phyloP scores from a whole-genome alignment of 1,140 invertebrate species.

The Platorchestia sp. region DNA sequence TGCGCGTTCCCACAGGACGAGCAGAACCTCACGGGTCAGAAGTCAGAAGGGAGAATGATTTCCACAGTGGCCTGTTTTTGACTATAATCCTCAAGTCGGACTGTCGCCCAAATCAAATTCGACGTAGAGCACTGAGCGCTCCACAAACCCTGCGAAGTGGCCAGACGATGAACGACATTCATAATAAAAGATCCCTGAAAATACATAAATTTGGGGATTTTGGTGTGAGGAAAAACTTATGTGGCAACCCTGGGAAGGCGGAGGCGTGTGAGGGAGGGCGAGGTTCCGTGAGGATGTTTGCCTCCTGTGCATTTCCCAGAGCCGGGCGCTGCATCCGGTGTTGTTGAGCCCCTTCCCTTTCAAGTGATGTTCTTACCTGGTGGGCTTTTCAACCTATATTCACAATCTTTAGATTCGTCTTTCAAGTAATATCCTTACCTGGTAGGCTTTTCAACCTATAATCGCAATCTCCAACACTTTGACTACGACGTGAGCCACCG shows the following conservation, averaged over 20 bases:
- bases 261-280: not conserved
- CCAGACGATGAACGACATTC: too few species aligned
- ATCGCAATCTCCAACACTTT: too few species aligned
- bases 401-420: not conserved
- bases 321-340: not conserved
- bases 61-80: too few species aligned
- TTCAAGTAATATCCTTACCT: not conserved
- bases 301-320: conserved; percentile 28
- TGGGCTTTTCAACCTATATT: not conserved
- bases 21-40: not conserved
- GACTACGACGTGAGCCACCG: too few species aligned
- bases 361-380: not conserved
- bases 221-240: too few species aligned
- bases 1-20: not conserved
- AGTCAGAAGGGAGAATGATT: not conserved
- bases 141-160: too few species aligned
- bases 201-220: too few species aligned
- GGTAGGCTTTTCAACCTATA: not conserved
- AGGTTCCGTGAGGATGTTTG: conserved; percentile 42
- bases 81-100: too few species aligned
- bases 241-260: too few species aligned
- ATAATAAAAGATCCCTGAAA: too few species aligned
- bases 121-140: too few species aligned
- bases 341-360: not conserved
- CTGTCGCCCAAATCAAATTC: too few species aligned